A percentile compares a stretch with the other conserved stretches of the same genome.
These are phyloP conservation scores for Hypolimnas misippus DNA, from an alignment of 2,888 invertebrate species.

Conservation along the genomic window DNA sequence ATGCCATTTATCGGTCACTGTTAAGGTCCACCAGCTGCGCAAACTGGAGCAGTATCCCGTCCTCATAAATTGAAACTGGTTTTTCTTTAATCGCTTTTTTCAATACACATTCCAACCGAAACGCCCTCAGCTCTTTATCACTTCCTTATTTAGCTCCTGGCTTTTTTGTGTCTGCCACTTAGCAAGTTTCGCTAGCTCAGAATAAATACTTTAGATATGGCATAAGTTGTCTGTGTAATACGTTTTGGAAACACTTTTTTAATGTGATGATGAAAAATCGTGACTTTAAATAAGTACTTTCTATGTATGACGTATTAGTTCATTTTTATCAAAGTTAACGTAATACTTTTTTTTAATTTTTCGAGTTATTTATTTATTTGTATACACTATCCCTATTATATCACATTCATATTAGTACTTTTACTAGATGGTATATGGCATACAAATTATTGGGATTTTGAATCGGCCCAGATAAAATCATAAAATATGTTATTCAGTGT, in stretches of 20 bases:
- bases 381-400: too few species aligned
- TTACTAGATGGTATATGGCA: too few species aligned
- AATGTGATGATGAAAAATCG: too few species aligned
- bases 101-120: conserved; percentile 37
- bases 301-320: too few species aligned
- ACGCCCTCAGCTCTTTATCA: conserved; percentile 35
- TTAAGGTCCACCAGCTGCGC: conserved; percentile 4
- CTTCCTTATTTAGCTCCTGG: conserved; percentile 39
- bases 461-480: too few species aligned
- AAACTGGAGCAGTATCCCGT: conserved; percentile 31
- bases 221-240: neutral
- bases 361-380: too few species aligned
- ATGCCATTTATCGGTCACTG: conserved; percentile 4
- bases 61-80: conserved; percentile 32
- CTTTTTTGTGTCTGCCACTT: conserved; percentile 11
- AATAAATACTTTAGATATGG: neutral
- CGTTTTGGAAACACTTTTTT: neutral
- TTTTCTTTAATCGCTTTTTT: conserved; percentile 29
- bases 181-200: conserved; percentile 13
- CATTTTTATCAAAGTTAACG: too few species aligned
- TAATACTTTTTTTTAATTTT: too few species aligned
- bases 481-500: too few species aligned
- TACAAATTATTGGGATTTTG: too few species aligned
- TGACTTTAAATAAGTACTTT: too few species aligned
- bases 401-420: too few species aligned